Base-by-base conservation (phyloP, 1,140 invertebrate species). In the Drosophila orosa region DNA sequence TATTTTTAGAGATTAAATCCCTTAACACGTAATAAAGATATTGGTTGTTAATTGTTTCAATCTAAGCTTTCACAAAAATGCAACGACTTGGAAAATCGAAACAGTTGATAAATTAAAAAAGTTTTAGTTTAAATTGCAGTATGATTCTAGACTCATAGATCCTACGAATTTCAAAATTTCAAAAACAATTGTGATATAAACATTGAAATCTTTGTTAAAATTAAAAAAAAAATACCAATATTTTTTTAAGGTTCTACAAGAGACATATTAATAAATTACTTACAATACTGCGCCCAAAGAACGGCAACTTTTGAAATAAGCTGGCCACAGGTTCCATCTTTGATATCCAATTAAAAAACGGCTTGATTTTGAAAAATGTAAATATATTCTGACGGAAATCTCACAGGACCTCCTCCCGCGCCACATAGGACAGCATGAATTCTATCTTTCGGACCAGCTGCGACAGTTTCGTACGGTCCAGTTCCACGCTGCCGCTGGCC, bases 351-450 rank as follows among this genome's bases (percentile, higher is more conserved):
- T 19, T n/a, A 42, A 35, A n/a, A 22, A 50, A 27, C 12, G 12
- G 17, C 29, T 10, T 15, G 24, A 61, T 55, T 61, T 78, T 17
- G 39, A 45, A 48, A 56, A 56, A 35, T 29, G 15, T 44, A 17
- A n/a, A 33, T 52, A 0, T 39, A 67, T 73, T 55, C 61, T 77
- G 74, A 57, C 66, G 31, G 31, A 19, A 25, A 61, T 52, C 17
- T 86, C 69, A 86, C 22, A 75, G 66, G 24, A 59, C 54, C 44
- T 76, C 69, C n/a, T 91, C 90, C 42, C 78, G 67, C 17, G 94
- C 93, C 47, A 94, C 89, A 93, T 94, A 96, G 0, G 95, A 95
- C 62, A 95, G 92, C 90, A 95, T 95, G 92, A 94, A 96, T 83
- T 96, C 95, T 10, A 95, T 84, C 92, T 96, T 96, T 78, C 95